phyloP scores from a whole-genome alignment of 2,113 vertebrate genomes.

The Ailurus styani region DNA sequence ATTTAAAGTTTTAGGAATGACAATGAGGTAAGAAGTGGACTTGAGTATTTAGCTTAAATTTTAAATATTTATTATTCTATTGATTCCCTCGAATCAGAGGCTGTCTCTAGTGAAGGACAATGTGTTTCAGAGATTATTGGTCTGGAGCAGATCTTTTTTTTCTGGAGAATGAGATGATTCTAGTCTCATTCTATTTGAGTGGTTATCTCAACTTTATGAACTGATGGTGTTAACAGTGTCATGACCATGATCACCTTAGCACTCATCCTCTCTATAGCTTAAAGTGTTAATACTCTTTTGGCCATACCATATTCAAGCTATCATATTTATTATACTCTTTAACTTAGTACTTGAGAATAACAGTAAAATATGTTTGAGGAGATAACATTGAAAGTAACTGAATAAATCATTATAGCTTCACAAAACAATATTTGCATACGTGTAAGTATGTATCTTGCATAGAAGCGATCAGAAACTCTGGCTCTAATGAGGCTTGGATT shows the following conservation, averaged over 20 bases:
- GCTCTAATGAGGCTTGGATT: not conserved
- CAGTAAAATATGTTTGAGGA: not conserved
- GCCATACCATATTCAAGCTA: not conserved
- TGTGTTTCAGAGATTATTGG: not conserved
- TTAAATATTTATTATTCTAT: not conserved
- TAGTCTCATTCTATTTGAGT: fast-evolving
- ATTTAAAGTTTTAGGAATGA: slow-evolving; percentile 37
- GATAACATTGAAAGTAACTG: not conserved
- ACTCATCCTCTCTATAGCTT: not conserved
- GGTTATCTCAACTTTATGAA: not conserved
- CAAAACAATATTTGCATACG: not conserved
- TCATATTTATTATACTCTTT: not conserved
- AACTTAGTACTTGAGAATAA: not conserved
- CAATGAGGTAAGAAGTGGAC: not conserved
- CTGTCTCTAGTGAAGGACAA: not conserved
- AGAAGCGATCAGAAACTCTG: not conserved
- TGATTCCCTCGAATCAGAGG: not conserved
- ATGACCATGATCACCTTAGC: not conserved
- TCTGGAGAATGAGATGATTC: not conserved
- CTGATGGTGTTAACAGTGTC: not conserved
- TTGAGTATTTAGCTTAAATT: not conserved
- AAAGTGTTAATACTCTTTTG: not conserved
- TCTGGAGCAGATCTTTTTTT: not conserved
- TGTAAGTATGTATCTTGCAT: not conserved
- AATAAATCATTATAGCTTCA: not conserved